Base-by-base conservation (phyloP, 2,888 invertebrate species). In the Macrosiphum euphorbiae region DNA sequence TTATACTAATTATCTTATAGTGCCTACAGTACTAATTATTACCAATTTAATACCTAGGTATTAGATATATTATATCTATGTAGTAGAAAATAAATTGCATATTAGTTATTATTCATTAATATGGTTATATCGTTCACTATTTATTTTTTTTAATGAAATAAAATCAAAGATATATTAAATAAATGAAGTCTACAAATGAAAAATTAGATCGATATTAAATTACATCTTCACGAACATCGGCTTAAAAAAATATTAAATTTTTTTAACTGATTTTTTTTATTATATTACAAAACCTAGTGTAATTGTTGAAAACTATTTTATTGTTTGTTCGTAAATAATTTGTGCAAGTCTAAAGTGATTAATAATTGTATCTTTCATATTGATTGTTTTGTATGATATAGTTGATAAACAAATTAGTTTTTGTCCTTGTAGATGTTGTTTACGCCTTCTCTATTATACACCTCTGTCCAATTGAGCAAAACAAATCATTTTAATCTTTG, bases 401-500 rank as follows among this genome's bases (percentile, higher is more conserved):
- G 52, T 88, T 52, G 41, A 67, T 92, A 44, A 88, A 84, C 55
- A 88, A 88, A 84, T 89, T 89, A 89, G 84, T 93, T 93, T 84
- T 89, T 84, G 92, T 93, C 92, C 92, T 93, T 93, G 92, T 89
- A 55, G 4, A 88, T 88, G 5, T 41, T 88, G 5, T 41, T 89
- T 58, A 92, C 92, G 50, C 92, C 88, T 89, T 61, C 85, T 91
- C 28, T 91, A 88, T 10, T 44, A 78, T 84, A 93, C 89, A 93
- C 92, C 92, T 93, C 55, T 89, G 78, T 55, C 16, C n/a, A n/a
- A 78, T 89, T 50, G 28, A 94, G 61, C 88, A 88, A 88, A 94
- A 94, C 93, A 58, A 89, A 90, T 84, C 84, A 78, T 78, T 94
- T 61, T 84, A 84, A 94, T 94, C 58, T 86, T 85, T 85, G 28